phyloP scores from a whole-genome alignment of 2,888 invertebrate genomes.

The Dicyrtoma fusca region DNA sequence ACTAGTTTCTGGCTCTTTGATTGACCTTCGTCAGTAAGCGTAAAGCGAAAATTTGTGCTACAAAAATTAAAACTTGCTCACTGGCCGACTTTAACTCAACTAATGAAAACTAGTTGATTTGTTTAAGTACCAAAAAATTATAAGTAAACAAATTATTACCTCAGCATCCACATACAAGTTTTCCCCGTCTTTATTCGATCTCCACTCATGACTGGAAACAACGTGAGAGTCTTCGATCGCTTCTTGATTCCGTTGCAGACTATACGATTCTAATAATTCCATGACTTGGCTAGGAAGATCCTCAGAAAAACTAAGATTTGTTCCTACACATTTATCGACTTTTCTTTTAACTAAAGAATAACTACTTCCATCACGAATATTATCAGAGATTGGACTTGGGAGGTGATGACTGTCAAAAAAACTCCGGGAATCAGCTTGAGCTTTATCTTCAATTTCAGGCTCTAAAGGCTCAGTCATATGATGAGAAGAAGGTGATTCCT shows the following conservation, averaged over 20 bases:
- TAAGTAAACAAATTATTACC: no score
- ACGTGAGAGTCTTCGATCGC: no score
- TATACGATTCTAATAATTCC: slow-evolving; percentile 13
- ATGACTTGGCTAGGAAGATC: slow-evolving; percentile 25
- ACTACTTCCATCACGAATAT: not conserved
- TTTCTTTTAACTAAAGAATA: not conserved
- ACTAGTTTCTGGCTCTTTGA: no score
- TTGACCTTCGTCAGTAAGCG: no score
- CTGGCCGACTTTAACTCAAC: no score
- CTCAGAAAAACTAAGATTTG: slow-evolving; percentile 15
- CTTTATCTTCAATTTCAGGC: slow-evolving; percentile 10
- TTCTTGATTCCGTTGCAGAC: not conserved
- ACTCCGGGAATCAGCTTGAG: slow-evolving; percentile 5
- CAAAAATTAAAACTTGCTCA: no score
- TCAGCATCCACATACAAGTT: no score
- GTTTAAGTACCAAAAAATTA: no score
- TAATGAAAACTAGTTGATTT: no score
- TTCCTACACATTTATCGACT: slow-evolving; percentile 18
- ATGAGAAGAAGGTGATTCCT: slow-evolving; percentile 41
- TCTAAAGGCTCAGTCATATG: slow-evolving; percentile 21
- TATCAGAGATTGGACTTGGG: slow-evolving; percentile 7
- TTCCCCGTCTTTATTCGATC: no score
- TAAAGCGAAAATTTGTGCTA: no score
- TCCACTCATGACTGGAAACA: no score
- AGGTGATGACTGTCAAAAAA: slow-evolving; percentile 16